phyloP scores from a whole-genome alignment of 2,797 vertebrate species.

The Acanthiza pusilla region DNA sequence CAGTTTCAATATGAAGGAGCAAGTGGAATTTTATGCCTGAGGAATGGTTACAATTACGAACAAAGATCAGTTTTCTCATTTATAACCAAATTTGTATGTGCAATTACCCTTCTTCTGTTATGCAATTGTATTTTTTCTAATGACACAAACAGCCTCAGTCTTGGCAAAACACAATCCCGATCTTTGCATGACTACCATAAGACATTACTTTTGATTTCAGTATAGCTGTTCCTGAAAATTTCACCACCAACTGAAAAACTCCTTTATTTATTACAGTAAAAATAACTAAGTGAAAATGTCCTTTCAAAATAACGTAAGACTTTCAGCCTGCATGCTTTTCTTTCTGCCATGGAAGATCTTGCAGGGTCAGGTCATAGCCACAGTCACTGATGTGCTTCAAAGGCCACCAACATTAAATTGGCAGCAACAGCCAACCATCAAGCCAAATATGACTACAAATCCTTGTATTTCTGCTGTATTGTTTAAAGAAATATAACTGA shows the following conservation, averaged over 20 bases:
- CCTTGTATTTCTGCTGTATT: background rate
- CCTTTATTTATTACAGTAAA: background rate
- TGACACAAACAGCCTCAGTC: background rate
- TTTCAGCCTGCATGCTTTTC: background rate
- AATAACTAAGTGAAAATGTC: background rate
- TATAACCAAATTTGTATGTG: background rate
- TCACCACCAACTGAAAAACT: background rate
- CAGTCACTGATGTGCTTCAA: fast-evolving
- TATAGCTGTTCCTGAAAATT: background rate
- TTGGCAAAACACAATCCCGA: background rate
- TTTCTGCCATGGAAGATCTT: background rate
- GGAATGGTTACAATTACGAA: background rate
- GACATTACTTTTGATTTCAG: background rate
- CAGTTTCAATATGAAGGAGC: background rate
- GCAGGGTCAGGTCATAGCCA: background rate
- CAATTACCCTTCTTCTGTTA: background rate
- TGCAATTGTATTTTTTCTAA: background rate
- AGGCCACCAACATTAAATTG: background rate
- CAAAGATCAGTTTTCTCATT: background rate
- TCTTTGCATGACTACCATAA: background rate
- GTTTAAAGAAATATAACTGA: background rate
- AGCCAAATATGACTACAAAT: background rate
- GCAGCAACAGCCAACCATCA: fast-evolving
- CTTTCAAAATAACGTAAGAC: background rate
- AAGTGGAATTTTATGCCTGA: background rate